Percentiles rank a stretch among this genome's conserved stretches.
Conservation (phyloP, 2,888 invertebrate species). For the Bombyx huttoni region DNA sequence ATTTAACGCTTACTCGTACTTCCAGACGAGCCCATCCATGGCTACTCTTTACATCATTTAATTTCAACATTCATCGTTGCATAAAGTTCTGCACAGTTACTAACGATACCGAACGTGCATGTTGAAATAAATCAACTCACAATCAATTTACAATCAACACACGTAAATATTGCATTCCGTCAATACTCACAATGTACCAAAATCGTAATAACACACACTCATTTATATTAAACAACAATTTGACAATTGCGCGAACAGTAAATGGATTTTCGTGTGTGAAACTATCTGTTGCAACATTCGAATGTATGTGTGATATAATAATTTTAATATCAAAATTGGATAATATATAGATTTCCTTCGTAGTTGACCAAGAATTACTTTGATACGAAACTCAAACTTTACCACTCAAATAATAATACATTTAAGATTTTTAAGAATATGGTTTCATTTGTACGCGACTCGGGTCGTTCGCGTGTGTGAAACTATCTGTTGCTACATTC, state of each 20-base stretch:
- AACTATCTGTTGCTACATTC: constrained; percentile 19
- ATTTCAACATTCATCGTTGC: constrained; percentile 38
- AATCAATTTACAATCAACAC: constrained; percentile 35
- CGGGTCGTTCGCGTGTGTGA: not conserved
- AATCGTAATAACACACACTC: constrained; percentile 40
- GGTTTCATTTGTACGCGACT: not conserved
- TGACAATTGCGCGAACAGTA: constrained; percentile 5
- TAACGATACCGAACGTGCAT: constrained; percentile 47
- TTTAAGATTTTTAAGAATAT: constrained; percentile 13
- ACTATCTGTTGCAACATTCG: constrained; percentile 16
- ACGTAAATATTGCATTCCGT: constrained; percentile 71
- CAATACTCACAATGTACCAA: constrained; percentile 45
- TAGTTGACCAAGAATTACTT: constrained; percentile 17
- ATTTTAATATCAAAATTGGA: constrained; percentile 16
- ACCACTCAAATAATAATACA: constrained; percentile 15
- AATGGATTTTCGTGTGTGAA: constrained; percentile 5
- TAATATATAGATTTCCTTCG: constrained; percentile 20
- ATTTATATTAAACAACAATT: constrained; percentile 30
- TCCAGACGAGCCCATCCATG: constrained; percentile 44
- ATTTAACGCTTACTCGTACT: constrained; percentile 55
- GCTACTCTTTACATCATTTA: constrained; percentile 45
- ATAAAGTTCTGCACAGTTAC: constrained; percentile 41
- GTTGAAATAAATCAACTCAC: constrained; percentile 40
- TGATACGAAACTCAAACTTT: constrained; percentile 5
- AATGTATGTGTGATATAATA: constrained; percentile 19